These are phyloP conservation scores for Parthenolecanium corni DNA, from an alignment of 2,888 invertebrate genomes.

Conservation along the genomic window DNA sequence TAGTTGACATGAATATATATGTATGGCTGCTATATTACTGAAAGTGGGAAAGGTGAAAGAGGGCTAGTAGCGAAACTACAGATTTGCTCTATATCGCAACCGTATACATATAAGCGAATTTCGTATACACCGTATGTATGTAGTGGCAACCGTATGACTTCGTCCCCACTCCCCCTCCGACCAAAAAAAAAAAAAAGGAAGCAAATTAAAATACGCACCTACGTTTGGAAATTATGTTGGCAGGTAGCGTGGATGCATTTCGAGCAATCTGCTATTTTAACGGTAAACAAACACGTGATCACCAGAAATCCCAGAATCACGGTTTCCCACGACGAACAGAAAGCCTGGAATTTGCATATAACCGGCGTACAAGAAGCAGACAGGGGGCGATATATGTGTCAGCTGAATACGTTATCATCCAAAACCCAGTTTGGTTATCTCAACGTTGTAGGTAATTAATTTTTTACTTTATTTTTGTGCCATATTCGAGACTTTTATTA, in stretches of 20 bases:
- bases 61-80: too few relatives aligned
- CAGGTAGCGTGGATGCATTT: conserved; percentile 96
- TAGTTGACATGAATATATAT: too few relatives aligned
- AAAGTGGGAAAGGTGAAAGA: too few relatives aligned
- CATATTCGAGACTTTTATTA: neutral
- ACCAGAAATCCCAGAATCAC: conserved; percentile 84
- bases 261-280: conserved; percentile 83
- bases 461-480: neutral
- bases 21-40: too few relatives aligned
- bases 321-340: conserved; percentile 83
- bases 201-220: too few relatives aligned
- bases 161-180: too few relatives aligned
- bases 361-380: conserved; percentile 83
- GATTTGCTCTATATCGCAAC: too few relatives aligned
- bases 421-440: conserved; percentile 87
- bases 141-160: too few relatives aligned
- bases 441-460: conserved; percentile 73
- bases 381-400: conserved; percentile 86
- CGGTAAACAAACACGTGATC: conserved; percentile 88
- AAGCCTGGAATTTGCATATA: conserved; percentile 87
- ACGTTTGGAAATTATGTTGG: conserved; percentile 34
- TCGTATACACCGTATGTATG: too few relatives aligned
- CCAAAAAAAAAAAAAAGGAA: too few relatives aligned
- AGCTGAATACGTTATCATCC: conserved; percentile 83
- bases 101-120: too few relatives aligned